Base-by-base conservation (phyloP, 2,888 invertebrate species). In the Acrocera orbiculus region DNA sequence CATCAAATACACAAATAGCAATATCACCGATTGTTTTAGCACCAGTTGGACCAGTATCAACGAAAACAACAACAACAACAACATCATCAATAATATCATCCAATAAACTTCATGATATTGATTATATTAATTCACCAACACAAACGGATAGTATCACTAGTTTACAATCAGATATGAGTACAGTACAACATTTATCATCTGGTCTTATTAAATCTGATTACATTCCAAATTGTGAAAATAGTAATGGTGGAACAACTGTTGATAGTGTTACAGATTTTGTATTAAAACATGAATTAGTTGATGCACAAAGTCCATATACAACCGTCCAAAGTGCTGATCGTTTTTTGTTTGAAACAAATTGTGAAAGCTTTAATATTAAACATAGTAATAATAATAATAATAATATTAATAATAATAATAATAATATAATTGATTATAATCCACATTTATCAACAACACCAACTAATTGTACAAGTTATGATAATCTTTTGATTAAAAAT, bases 251-350 rank as follows among this genome's bases (percentile, higher is more conserved):
- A 13, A 34, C 41, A 23, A 4, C 11, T 5, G 4, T 4, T 23
- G n/a, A 11, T 23, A 9, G n/a, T 23, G 23, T 11, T 23, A 23
- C 48, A 35, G 59, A 60, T 34, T 59, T 59, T 38, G 56, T 59
- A 0, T 33, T 45, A 14, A 60, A 60, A 39, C 57, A 55, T 32
- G 59, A 60, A 40, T 45, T 59, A 25, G 53, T 53, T 29, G 59
- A 60, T 40, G 52, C 57, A 10, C 56, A 56, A 41, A 57, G 58
- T 35, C 59, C 59, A 14, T 60, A 60, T 29, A 60, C 60, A 29
- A 58, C 57, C 5, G 57, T 55, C 20, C 47, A 59, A 35, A 58
- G 58, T 37, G 57, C 60, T n/a, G 56, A 59, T 42, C 51, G 58
- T 8, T 60, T 60, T 39, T 47, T 60, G 16, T 60, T 58, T 41